A percentile compares a stretch with the other conserved stretches of the same genome.
These are phyloP conservation scores for Cephalopholis sonnerati DNA, from an alignment of 2,113 vertebrate species.

Conservation along the genomic window DNA sequence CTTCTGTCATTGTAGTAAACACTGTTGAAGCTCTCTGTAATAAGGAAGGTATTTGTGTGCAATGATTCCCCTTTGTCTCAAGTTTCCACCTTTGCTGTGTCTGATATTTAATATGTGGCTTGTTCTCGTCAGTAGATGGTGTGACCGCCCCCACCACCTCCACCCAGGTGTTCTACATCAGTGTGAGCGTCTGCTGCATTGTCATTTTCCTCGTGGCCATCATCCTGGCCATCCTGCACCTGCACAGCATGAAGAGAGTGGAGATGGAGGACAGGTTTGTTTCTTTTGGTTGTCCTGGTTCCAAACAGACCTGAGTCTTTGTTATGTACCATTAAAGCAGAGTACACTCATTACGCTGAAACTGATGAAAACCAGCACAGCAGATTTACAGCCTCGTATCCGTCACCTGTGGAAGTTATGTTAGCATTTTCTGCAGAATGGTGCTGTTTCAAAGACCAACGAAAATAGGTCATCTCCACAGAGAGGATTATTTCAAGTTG, in stretches of 20 bases:
- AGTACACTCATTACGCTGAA: background rate
- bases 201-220: constrained; percentile 99
- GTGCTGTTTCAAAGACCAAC: constrained; percentile 2
- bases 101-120: constrained; percentile 5
- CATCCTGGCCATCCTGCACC: constrained; percentile 96
- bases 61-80: too few species aligned
- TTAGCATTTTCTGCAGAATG: constrained; percentile 2
- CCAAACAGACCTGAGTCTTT: background rate
- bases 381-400: background rate
- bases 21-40: too few species aligned
- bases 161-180: constrained; percentile 98
- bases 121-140: constrained; percentile 87
- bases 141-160: constrained; percentile 93
- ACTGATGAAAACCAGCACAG: constrained; percentile 10
- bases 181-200: constrained; percentile 97
- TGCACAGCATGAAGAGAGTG: constrained; percentile 99
- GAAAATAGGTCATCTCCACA: constrained; percentile 34
- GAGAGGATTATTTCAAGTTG: constrained; percentile 37
- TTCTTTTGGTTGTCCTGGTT: background rate
- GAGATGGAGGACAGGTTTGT: constrained; percentile 96
- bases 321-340: background rate
- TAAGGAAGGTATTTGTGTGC: too few species aligned
- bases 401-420: constrained; percentile 18
- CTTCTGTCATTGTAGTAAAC: too few species aligned
- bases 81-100: too few species aligned